A percentile compares a stretch with the other conserved stretches of the same genome.
phyloP scores from a whole-genome alignment of 2,888 invertebrate genomes.

The Hirtodrosophila cameraria region DNA sequence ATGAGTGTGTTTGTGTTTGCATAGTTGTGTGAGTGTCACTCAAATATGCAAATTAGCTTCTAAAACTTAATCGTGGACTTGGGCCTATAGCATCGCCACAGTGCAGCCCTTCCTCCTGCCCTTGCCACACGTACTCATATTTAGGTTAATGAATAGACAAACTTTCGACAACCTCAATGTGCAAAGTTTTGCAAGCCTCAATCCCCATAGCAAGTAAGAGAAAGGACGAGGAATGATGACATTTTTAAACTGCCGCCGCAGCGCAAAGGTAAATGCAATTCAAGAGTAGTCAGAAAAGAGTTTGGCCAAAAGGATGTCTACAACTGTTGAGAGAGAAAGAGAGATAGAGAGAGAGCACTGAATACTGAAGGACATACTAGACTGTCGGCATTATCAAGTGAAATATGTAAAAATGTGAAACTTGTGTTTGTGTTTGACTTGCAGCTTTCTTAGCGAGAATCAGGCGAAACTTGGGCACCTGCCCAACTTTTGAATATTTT shows the following conservation, averaged over 20 bases:
- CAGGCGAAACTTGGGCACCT: conserved; percentile 17
- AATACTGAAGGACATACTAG: conserved; percentile 9
- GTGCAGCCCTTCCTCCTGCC: not conserved
- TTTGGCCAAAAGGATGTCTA: conserved; percentile 43
- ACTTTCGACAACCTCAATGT: conserved; percentile 76
- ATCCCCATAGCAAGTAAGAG: conserved; percentile 25
- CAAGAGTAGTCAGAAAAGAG: conserved; percentile 32
- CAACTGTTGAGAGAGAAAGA: conserved; percentile 4
- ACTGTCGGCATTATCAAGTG: conserved; percentile 61
- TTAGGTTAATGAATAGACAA: conserved; percentile 79
- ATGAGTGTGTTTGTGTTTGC: conserved; percentile 7
- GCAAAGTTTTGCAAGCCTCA: conserved; percentile 59
- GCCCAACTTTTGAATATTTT: conserved; percentile 71
- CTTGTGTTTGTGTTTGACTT: conserved; percentile 69
- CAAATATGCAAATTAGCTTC: conserved; percentile 79
- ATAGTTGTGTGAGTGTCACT: conserved; percentile 54
- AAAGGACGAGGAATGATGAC: conserved; percentile 35
- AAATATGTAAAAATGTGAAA: conserved; percentile 67
- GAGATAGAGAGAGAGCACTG: conserved; percentile 1
- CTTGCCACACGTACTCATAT: conserved; percentile 47
- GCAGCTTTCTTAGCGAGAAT: conserved; percentile 59
- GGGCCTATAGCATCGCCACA: conserved; percentile 25
- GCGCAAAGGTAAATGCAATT: conserved; percentile 65
- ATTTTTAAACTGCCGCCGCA: conserved; percentile 44
- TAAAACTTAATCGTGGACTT: conserved; percentile 62